Evolutionary conservation across 1,140 invertebrate species (phyloP).

Genomic region (Drosophila repletoides): DNA sequence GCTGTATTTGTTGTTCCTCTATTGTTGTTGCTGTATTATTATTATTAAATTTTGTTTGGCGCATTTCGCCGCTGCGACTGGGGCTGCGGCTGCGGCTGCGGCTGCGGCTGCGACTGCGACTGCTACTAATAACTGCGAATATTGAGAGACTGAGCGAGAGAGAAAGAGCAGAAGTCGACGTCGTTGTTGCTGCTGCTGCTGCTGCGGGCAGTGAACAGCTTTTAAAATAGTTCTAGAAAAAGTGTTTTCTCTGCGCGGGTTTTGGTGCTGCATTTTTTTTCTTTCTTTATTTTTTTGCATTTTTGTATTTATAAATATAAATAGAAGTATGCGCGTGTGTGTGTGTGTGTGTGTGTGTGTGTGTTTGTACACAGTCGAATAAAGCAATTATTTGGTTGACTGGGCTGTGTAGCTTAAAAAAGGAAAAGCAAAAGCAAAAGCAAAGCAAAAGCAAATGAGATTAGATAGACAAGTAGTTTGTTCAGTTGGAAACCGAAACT

Average conservation of each 20-base stretch:
- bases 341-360: slow-evolving; percentile 11
- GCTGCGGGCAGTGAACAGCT: slow-evolving; percentile 20
- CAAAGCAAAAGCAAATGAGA: slow-evolving; percentile 45
- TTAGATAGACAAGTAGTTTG: slow-evolving; percentile 75
- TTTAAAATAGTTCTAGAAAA: slow-evolving; percentile 76
- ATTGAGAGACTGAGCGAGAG: not conserved
- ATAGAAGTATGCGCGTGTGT: not conserved
- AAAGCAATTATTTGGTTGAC: slow-evolving; percentile 75
- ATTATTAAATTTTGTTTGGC: slow-evolving; percentile 78
- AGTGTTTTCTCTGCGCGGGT: slow-evolving; percentile 40
- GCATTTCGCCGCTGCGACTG: slow-evolving; percentile 60
- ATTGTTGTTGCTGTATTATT: slow-evolving; percentile 48
- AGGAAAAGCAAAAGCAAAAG: slow-evolving; percentile 33
- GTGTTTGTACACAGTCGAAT: slow-evolving; percentile 39
- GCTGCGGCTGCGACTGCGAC: not conserved
- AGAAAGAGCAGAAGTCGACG: not conserved
- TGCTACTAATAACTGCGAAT: too few relatives aligned
- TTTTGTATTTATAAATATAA: not conserved
- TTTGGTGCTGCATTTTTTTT: slow-evolving; percentile 35
- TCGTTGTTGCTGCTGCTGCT: not conserved
- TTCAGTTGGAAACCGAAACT: slow-evolving; percentile 65
- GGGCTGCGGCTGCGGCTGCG: not conserved
- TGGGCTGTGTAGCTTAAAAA: slow-evolving; percentile 49
- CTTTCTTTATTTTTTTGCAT: slow-evolving; percentile 12
- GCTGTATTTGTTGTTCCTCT: slow-evolving; percentile 26